A percentile compares a stretch with the other conserved stretches of the same genome.
Evolutionary conservation across 2,888 invertebrate genomes (phyloP).

Genomic region (Spodoptera exigua): DNA sequence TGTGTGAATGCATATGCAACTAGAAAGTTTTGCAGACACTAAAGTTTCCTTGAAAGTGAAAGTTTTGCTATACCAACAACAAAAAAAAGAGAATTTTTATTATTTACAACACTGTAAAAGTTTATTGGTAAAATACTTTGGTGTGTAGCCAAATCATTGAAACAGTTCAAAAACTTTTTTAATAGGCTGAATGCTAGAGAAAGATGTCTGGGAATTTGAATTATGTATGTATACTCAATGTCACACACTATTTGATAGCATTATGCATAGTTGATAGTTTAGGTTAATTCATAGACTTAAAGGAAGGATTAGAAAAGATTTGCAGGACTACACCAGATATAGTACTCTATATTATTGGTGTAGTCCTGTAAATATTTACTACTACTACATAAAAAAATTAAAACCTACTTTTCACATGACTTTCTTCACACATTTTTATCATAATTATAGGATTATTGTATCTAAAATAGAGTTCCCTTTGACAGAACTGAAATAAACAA

Average conservation of each 20-base stretch:
- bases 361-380: no score
- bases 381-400: no score
- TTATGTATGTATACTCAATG: no score
- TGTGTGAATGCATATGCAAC: constrained; percentile 37
- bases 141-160: constrained; percentile 52
- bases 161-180: background rate
- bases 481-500: constrained; percentile 5
- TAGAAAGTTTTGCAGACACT: constrained; percentile 58
- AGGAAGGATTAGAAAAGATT: no score
- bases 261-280: no score
- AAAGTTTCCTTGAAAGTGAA: constrained; percentile 50
- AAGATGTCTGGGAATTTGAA: constrained; percentile 14
- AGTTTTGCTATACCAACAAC: constrained; percentile 41
- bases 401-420: no score
- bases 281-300: no score
- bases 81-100: constrained; percentile 34
- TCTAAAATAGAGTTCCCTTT: constrained; percentile 13
- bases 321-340: no score
- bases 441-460: background rate
- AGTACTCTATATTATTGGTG: no score
- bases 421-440: no score
- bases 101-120: constrained; percentile 39
- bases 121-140: constrained; percentile 38
- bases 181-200: constrained; percentile 10
- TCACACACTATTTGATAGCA: no score